Evolutionary conservation across 2,113 vertebrate species (phyloP).

Genomic region (Myanophis thanlyinensis): DNA sequence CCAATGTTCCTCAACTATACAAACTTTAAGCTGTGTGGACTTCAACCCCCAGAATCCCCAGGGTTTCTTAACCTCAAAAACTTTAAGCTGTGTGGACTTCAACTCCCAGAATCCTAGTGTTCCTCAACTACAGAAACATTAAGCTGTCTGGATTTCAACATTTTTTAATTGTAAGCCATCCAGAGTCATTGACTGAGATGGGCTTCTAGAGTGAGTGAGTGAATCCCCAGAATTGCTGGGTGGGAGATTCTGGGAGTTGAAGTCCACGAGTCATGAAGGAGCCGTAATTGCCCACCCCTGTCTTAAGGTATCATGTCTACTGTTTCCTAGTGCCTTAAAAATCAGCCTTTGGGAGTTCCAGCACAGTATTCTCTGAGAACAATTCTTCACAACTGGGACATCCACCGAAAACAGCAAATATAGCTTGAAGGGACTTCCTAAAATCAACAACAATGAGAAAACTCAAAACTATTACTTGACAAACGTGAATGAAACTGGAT

Average conservation of each 20-base stretch:
- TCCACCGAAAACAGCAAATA: neutral
- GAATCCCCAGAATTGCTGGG: neutral
- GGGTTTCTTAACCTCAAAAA: too few species aligned
- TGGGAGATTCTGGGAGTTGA: neutral
- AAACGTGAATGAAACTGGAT: neutral
- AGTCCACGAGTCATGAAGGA: too few species aligned
- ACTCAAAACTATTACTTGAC: neutral
- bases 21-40: too few species aligned
- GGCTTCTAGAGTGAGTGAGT: neutral
- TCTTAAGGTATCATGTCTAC: neutral
- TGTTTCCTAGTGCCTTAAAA: neutral
- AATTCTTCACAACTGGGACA: neutral
- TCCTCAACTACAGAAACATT: too few species aligned
- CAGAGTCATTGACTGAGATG: neutral
- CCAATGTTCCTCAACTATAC: too few species aligned
- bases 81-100: too few species aligned
- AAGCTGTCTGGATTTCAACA: too few species aligned
- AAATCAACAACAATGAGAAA: neutral
- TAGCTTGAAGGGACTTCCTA: neutral
- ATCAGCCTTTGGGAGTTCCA: neutral
- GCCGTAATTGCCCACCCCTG: too few species aligned
- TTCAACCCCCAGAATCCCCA: neutral
- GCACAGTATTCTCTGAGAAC: neutral
- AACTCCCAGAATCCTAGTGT: too few species aligned
- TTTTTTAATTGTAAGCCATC: neutral